Base-by-base conservation (phyloP, 2,113 vertebrate genomes). In the Piliocolobus tephrosceles region DNA sequence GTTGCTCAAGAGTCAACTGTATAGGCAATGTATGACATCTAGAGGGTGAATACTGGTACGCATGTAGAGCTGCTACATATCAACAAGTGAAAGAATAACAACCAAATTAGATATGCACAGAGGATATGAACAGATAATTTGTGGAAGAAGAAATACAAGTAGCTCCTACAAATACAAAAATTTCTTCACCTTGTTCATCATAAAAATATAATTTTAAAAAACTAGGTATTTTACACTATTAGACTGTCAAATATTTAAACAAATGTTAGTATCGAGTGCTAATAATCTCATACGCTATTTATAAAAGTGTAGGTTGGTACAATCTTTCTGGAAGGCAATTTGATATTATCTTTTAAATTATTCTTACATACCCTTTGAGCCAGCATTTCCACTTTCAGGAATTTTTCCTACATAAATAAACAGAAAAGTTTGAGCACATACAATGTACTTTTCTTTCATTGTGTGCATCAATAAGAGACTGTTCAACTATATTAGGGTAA, bases 251-350 rank as follows among this genome's bases (percentile, higher is more conserved):
- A 82, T 94, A 78, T 43, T 58, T 45, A 93, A 79, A 88, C 27
- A 50, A 86, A 40, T 75, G 16, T 90, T 88, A 79, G 43, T 80
- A 90, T 40, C 40, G 45, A 90, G 32, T 72, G 22, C 61, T 90
- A 32, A 68, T 4, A 75, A 45, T 47, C 9, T 84, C 70, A 94
- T 73, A 50, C 52, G 13, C 9, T 38, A 17, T 66, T 93, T 76
- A 88, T 78, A 64, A 90, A 79, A 92, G 52, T 55, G 5, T 68
- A 88, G 18, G 84, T 78, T 90, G 22, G 61, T 40, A 87, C 10
- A 79, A 66, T 78, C 14, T 92, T 96, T 96, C 38, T 90, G 40
- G 52, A 95, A 82, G 22, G 30, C 40, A 79, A 80, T 90, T 91
- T 40, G 6, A 66, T 80, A 84, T 61, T 86, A 52, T 38, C 6